phyloP scores from a whole-genome alignment of 2,797 vertebrate genomes.

The Sylvia borin region DNA sequence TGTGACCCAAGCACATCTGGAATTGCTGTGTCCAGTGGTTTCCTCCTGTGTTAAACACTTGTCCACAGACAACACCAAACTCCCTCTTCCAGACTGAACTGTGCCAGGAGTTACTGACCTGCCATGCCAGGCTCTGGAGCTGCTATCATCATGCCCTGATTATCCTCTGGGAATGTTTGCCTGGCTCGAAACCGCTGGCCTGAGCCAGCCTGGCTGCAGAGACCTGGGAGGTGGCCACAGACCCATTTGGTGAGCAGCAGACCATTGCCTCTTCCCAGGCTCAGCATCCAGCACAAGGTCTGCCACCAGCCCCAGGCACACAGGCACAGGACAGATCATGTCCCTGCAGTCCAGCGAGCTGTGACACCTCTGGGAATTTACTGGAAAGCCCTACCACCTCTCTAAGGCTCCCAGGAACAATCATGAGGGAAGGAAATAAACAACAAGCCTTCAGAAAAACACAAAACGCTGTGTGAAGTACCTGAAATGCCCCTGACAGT shows the following conservation, averaged over 20 bases:
- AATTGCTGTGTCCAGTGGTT: neutral
- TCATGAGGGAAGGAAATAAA: neutral
- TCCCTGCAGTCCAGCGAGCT: neutral
- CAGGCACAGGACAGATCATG: neutral
- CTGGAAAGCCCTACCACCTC: neutral
- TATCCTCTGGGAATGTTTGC: neutral
- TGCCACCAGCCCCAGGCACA: neutral
- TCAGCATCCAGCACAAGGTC: neutral
- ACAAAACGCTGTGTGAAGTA: neutral
- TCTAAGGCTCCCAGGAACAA: neutral
- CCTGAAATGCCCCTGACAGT: neutral
- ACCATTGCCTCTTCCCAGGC: neutral
- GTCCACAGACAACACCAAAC: neutral
- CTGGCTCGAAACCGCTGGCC: neutral
- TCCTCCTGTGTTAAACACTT: neutral
- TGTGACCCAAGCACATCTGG: neutral
- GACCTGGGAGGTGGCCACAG: neutral
- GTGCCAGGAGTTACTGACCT: neutral
- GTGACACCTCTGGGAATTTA: neutral
- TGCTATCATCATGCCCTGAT: neutral
- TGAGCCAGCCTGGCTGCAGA: neutral
- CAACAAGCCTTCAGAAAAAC: neutral
- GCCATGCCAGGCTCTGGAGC: neutral
- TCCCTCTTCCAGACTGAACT: neutral
- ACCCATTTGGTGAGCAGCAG: neutral